Evolutionary conservation across 2,113 vertebrate species (phyloP), one percentile per base, ranked within the genome.

Genomic region (Natator depressus): DNA sequence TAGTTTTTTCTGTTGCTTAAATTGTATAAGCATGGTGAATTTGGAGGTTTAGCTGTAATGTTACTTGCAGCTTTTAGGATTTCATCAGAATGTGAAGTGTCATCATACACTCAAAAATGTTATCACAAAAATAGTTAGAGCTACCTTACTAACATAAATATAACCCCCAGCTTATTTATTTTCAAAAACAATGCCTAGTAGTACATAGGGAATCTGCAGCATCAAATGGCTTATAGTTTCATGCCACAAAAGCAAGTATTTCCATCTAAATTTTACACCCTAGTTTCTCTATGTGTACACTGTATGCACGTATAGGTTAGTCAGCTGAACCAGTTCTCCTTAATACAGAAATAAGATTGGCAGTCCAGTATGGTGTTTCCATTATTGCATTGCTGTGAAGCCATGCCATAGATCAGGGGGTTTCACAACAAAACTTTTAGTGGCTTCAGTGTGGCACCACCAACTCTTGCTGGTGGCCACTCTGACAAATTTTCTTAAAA

Each of bases 1-100:
- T 0, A 5, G 29, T 25, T 3, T 4, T 35, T 31, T 13, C 0
- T 14, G 0, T 24, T 1, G 83, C 2, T 19, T 65, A 2, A 27
- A 53, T n/a, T 80, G 53, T 82, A 3, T 2, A 31, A 86, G 31
- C 47, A 25, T 72, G 31, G 2, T n/a, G 85, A n/a, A 51, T 89
- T 7, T 53, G 35, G 50, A 16, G 20, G 3, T 1, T 49, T 72
- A 10, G 31, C 89, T 86, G 1, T 82, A 69, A 54, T 82, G 4
- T 80, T 80, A 5, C 54, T 54, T 57, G 65, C 81, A 79, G 69
- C 75, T 85, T 14, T 19, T 84, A 92, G 80, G 65, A 3, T 80
- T 89, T 47, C 69, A n/a, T 85, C 91, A 75, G 47, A 59, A 19
- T 12, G 2, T 7, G 53, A 83, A 65, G 86, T 91, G 0, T 55